Evolutionary conservation across 2,888 invertebrate species (phyloP), one percentile per base, ranked within the genome.

Genomic region (Tachina fera): DNA sequence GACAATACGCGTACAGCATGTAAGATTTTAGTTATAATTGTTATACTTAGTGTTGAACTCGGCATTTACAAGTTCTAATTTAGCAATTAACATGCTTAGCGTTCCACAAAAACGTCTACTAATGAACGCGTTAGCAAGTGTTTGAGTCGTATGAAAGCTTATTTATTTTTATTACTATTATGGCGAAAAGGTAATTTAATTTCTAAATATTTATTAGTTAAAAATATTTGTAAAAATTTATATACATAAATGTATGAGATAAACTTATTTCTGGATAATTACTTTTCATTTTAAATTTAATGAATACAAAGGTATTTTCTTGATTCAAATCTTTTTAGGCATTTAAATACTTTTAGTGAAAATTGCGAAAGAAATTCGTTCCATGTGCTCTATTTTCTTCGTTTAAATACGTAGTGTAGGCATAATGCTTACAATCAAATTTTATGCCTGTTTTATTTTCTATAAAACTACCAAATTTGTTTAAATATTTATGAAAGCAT

Each of bases 11-110:
- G 51, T 63, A 65, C 49, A 41, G 9, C 51, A 61, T 72, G 31
- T 39, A 74, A 43, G 2, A 47, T 31, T 49, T 5, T 39, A 72
- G 63, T 60, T 72, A 63, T 74, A 63, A 76, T 77, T 76, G 49
- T 61, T 71, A 77, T 86, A 77, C 80, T 75, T 78, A 82, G 70
- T 78, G 74, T 82, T 78, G 60, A 78, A 65, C 85, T 63, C 47
- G 43, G 58, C 78, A 82, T 70, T 65, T 85, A 58, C 85, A 81
- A 77, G 51, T 74, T 77, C 77, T 82, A 85, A 85, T 85, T 84
- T 78, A 85, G 81, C 74, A 82, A 85, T 85, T 78, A 82, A 74
- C 72, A 63, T 85, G 74, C 63, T 70, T 43, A 81, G 74, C 41
- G 63, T 70, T 76, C 41, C 53, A 19, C 49, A 31, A 14, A 68